Conservation (phyloP, 2,797 vertebrate species). For the Enteromius treurensis region DNA sequence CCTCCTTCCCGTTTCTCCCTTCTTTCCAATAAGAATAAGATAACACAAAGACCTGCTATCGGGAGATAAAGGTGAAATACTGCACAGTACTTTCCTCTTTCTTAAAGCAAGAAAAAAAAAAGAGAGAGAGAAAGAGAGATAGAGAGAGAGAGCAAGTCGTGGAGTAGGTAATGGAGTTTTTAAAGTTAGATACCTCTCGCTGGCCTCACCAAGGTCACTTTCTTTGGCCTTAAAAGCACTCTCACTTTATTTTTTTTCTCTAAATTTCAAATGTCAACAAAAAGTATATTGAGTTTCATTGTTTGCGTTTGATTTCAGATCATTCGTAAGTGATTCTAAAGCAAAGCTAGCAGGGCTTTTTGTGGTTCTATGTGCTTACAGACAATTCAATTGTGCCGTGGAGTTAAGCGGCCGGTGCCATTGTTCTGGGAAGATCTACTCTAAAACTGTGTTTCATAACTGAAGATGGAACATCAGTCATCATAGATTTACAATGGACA, state of each 20-base stretch:
- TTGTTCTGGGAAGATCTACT: constrained; percentile 69
- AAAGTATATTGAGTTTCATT: constrained; percentile 62
- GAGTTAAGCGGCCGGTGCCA: constrained; percentile 60
- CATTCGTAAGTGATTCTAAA: constrained; percentile 67
- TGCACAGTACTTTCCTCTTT: constrained; percentile 71
- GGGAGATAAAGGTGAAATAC: constrained; percentile 84
- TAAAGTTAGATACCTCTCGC: constrained; percentile 71
- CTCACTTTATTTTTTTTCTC: constrained; percentile 55
- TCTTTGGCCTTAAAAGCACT: constrained; percentile 65
- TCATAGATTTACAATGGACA: constrained; percentile 60
- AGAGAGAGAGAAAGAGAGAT: constrained; percentile 63
- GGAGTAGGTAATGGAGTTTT: constrained; percentile 72
- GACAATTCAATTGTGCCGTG: constrained; percentile 64
- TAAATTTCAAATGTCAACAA: constrained; percentile 62
- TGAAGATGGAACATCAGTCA: constrained; percentile 65
- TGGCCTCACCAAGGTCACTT: constrained; percentile 75
- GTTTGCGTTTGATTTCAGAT: constrained; percentile 66
- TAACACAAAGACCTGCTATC: constrained; percentile 81
- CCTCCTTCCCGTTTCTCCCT: constrained; percentile 32
- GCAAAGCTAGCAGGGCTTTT: constrained; percentile 61
- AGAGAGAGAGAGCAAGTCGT: constrained; percentile 53
- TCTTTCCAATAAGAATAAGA: constrained; percentile 77
- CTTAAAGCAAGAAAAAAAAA: constrained; percentile 63
- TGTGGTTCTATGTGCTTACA: constrained; percentile 65
- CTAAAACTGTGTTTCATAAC: constrained; percentile 64